phyloP scores from a whole-genome alignment of 2,797 vertebrate genomes.

The Lepus oiostolus region DNA sequence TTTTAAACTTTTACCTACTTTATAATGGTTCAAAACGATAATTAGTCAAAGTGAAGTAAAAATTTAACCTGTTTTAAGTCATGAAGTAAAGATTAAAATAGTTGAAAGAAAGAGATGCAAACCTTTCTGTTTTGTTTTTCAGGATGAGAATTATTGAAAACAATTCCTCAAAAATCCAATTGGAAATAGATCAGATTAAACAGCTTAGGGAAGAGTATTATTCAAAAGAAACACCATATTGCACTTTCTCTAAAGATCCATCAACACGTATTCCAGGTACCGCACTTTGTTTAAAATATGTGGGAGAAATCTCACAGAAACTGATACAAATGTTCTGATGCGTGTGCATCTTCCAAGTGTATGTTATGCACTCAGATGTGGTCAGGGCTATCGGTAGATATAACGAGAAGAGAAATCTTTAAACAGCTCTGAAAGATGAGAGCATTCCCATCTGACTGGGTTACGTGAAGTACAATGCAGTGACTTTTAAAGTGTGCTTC shows the following conservation, averaged over 20 bases:
- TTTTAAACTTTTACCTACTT: neutral
- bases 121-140: slow-evolving; percentile 74
- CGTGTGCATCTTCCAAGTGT: neutral
- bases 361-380: neutral
- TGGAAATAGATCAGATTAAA: slow-evolving; percentile 82
- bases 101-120: slow-evolving; percentile 42
- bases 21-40: slow-evolving; percentile 53
- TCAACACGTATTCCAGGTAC: slow-evolving; percentile 87
- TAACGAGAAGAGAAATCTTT: slow-evolving; percentile 30
- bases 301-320: neutral
- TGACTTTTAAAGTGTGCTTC: neutral
- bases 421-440: neutral
- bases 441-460: neutral
- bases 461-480: neutral
- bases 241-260: slow-evolving; percentile 64
- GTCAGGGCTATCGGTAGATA: neutral
- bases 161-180: slow-evolving; percentile 87
- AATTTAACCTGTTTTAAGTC: slow-evolving; percentile 56
- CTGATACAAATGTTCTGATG: neutral
- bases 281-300: slow-evolving; percentile 53
- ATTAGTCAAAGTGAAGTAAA: slow-evolving; percentile 61
- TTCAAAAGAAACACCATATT: slow-evolving; percentile 51
- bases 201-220: slow-evolving; percentile 65
- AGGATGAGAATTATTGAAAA: slow-evolving; percentile 88
- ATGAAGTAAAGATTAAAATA: slow-evolving; percentile 56